These are phyloP conservation scores for Trematocara stigmaticum DNA, from an alignment of 2,113 vertebrate species.

Conservation along the genomic window DNA sequence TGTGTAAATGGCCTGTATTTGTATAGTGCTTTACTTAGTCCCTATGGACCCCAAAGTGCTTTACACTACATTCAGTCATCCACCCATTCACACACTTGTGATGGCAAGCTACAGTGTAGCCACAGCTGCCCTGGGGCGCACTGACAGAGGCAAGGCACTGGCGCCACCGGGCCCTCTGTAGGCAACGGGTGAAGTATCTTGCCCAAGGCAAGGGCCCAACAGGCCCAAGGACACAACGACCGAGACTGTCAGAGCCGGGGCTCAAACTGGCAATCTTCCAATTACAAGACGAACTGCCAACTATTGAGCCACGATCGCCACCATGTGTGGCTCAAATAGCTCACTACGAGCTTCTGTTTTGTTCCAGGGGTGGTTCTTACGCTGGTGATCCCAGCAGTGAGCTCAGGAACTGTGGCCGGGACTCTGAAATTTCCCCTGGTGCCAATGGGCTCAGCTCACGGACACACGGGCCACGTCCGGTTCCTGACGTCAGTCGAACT, in stretches of 20 bases:
- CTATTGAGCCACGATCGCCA: not conserved
- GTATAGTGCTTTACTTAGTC: not conserved
- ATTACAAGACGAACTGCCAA: not conserved
- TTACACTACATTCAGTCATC: not conserved
- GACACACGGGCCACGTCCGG: constrained; percentile 95
- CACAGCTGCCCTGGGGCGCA: not conserved
- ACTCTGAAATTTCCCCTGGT: constrained; percentile 71
- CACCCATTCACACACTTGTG: not conserved
- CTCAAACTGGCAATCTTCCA: not conserved
- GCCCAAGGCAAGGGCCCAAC: not conserved
- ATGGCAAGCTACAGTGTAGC: not conserved
- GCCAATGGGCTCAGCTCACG: constrained; percentile 88
- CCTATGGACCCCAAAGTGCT: not conserved
- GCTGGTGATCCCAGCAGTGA: constrained; percentile 74
- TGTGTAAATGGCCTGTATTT: not conserved
- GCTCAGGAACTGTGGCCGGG: constrained; percentile 68
- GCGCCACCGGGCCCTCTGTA: not conserved
- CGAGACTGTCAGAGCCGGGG: not conserved
- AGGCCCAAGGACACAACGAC: not conserved
- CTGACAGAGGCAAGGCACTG: not conserved
- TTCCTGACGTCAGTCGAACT: constrained; percentile 93
- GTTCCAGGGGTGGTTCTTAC: constrained; percentile 86
- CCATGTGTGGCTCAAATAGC: not conserved
- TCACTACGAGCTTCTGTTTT: not conserved
- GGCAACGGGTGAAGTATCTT: not conserved